A percentile compares a stretch with the other conserved stretches of the same genome.
These are phyloP conservation scores for Muscicapa comitata DNA, from an alignment of 2,797 vertebrate genomes.

Conservation along the genomic window DNA sequence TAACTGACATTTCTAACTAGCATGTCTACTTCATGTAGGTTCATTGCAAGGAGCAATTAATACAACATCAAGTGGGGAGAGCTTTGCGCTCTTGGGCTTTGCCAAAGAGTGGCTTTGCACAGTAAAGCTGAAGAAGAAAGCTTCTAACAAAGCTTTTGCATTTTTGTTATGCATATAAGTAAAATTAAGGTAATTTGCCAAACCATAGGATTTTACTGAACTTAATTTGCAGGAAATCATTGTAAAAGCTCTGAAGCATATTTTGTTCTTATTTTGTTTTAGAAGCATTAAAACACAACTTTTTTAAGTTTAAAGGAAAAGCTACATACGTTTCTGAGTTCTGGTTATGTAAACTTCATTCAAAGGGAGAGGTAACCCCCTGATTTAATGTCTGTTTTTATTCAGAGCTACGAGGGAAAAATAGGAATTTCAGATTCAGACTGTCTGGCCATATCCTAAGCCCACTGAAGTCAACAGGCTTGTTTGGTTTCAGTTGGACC, in stretches of 20 bases:
- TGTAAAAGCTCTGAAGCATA: background rate
- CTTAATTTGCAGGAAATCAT: background rate
- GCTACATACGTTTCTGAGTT: background rate
- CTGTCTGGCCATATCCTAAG: background rate
- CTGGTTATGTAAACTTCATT: background rate
- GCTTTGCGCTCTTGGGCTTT: background rate
- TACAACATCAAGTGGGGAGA: background rate
- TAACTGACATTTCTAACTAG: background rate
- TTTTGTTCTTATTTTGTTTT: background rate
- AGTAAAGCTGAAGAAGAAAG: background rate
- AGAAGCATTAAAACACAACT: background rate
- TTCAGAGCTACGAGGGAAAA: background rate
- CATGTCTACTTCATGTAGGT: background rate
- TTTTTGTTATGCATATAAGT: background rate
- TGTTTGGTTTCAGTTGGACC: constrained; percentile 45
- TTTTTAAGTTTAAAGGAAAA: background rate
- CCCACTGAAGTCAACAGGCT: background rate
- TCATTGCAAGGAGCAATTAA: background rate
- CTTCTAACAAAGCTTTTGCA: background rate
- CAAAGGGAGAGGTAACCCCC: background rate
- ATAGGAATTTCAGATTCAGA: background rate
- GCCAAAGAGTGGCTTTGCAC: background rate
- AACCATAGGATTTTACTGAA: background rate
- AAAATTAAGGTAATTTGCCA: background rate
- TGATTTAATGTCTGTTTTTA: background rate